Evolutionary conservation across 2,113 vertebrate species (phyloP), one percentile per base, ranked within the genome.

Genomic region (Notiomystis cincta): DNA sequence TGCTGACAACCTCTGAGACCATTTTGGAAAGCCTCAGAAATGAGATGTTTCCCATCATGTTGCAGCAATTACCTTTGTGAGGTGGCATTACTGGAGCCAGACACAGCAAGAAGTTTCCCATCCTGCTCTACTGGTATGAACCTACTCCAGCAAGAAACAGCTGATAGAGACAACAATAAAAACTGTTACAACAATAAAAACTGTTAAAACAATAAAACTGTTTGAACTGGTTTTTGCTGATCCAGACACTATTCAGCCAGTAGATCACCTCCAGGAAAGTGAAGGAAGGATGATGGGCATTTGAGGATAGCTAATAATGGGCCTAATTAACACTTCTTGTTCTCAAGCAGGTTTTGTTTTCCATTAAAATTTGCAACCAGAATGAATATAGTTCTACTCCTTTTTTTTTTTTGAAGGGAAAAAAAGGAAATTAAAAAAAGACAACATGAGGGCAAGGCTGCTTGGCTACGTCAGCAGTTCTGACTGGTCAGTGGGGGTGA

Each of bases 361-460:
- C 7, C 16, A 22, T 80, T 37, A 76, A 82, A 71, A 66, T 42
- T 48, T 82, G 70, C 23, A 38, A 81, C 61, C 7, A 53, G 9
- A n/a, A 62, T 61, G 15, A 78, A 54, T 22, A 20, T 45, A 44
- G 13, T 50, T 80, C 56, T 35, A 48, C 6, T 2, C 4, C 5
- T 44, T 82, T 85, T 56, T 28, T n/a, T n/a, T n/a, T 42, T 28
- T 1, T 0, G 54, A 50, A 4, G 7, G 3, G 1, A 6, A 20
- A 38, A 58, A 40, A 31, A 9, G 7, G 20, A 42, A 57, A 35
- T 50, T 38, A 58, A 51, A 25, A 37, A 48, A 38, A 7, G 40
- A 30, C 25, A 89, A 56, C 10, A 30, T 37, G 71, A 75, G 13
- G 18, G 28, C 27, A 84, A 77, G 64, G 53, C 42, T 77, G 22